Conservation (phyloP, 2,797 vertebrate genomes). For the Myotis vivesi region DNA sequence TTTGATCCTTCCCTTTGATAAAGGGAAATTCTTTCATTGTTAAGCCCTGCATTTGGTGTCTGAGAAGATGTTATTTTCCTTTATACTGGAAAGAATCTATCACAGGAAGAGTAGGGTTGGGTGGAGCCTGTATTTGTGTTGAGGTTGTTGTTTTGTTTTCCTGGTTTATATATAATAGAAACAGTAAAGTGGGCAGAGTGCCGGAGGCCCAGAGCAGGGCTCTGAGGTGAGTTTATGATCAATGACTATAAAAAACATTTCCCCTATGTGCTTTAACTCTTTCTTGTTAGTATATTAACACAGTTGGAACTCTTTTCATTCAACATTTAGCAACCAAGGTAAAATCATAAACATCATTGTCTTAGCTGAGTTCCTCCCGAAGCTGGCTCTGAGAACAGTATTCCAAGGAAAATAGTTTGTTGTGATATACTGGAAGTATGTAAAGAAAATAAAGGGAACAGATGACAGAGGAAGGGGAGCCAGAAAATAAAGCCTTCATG, state of each 20-base stretch:
- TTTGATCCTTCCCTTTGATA: neutral
- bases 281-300: neutral
- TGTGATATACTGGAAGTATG: neutral
- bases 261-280: neutral
- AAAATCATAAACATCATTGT: neutral
- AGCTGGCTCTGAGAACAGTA: neutral
- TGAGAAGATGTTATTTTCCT: neutral
- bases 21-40: neutral
- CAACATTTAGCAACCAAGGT: neutral
- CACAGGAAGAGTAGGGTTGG: neutral
- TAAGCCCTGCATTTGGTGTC: neutral
- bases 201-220: neutral
- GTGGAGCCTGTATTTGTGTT: neutral
- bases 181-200: neutral
- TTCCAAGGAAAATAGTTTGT: slow-evolving; percentile 22
- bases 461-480: neutral
- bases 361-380: neutral
- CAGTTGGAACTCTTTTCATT: neutral
- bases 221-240: slow-evolving; percentile 3
- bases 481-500: neutral
- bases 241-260: neutral
- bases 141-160: neutral
- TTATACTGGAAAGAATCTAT: neutral
- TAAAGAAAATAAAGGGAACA: neutral
- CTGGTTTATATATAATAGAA: neutral